A percentile compares a stretch with the other conserved stretches of the same genome.
Evolutionary conservation across 2,113 vertebrate species (phyloP).

Genomic region (Nanger granti): DNA sequence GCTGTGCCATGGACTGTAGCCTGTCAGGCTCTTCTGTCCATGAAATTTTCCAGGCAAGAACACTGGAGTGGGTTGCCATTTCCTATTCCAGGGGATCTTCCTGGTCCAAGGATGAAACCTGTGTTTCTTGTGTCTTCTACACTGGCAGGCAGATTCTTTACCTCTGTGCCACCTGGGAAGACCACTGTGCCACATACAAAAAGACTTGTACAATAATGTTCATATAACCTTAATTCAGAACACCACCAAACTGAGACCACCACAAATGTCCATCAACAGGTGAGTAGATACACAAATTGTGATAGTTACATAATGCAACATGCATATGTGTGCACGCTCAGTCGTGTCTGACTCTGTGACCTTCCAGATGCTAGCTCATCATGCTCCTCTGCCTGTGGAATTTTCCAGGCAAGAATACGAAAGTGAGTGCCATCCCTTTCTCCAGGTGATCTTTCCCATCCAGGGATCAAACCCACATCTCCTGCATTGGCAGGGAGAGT

Average conservation of each 20-base stretch:
- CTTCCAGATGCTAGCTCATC: not conserved
- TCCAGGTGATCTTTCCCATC: not conserved
- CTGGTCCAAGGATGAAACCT: not conserved
- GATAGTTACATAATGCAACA: not conserved
- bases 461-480: not conserved
- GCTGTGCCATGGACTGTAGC: not conserved
- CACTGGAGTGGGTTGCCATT: not conserved
- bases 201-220: not conserved
- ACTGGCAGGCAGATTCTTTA: not conserved
- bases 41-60: not conserved
- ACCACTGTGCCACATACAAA: not conserved
- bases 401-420: not conserved
- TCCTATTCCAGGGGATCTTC: not conserved
- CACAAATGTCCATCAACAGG: not conserved
- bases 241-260: not conserved
- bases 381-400: not conserved
- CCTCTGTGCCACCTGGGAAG: not conserved
- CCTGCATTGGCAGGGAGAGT: not conserved
- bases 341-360: not conserved
- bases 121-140: not conserved
- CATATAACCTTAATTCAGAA: not conserved
- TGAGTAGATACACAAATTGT: not conserved
- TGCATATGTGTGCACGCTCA: not conserved
- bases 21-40: not conserved
- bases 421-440: not conserved